phyloP scores from a whole-genome alignment of 2,113 vertebrate species.

The Psittacula cyanocephala region DNA sequence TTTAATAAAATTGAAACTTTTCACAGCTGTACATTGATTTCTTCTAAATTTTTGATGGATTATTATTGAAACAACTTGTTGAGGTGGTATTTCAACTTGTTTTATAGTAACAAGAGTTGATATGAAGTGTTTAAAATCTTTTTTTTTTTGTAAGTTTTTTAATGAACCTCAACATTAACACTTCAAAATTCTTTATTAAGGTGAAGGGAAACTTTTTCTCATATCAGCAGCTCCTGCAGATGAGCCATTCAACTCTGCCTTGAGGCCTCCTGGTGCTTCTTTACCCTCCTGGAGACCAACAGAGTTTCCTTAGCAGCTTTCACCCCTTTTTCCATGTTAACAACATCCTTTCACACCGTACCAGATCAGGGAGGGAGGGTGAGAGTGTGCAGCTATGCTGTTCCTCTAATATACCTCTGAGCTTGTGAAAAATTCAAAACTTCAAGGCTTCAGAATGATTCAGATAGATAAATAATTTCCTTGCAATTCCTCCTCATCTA shows the following conservation, averaged over 20 bases:
- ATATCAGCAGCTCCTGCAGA: neutral
- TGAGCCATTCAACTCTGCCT: neutral
- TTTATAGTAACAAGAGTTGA: neutral
- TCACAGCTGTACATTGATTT: slow-evolving; percentile 9
- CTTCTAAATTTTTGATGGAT: slow-evolving; percentile 15
- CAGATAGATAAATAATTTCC: neutral
- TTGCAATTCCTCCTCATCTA: neutral
- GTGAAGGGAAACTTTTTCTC: neutral
- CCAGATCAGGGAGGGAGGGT: neutral
- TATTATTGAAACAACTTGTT: slow-evolving; percentile 31
- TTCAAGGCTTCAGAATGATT: neutral
- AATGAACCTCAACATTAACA: neutral
- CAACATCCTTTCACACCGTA: neutral
- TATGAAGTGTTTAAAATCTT: neutral
- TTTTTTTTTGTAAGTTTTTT: neutral
- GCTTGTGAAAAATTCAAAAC: neutral
- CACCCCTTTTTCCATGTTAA: neutral
- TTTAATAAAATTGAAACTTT: slow-evolving; percentile 42
- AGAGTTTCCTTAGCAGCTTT: neutral
- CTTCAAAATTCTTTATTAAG: neutral
- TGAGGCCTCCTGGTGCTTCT: neutral
- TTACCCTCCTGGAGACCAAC: neutral
- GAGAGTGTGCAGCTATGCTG: too few species aligned
- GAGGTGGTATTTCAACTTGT: neutral
- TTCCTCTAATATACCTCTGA: neutral